phyloP scores from a whole-genome alignment of 1,140 invertebrate genomes.

The Achatina immaculata region DNA sequence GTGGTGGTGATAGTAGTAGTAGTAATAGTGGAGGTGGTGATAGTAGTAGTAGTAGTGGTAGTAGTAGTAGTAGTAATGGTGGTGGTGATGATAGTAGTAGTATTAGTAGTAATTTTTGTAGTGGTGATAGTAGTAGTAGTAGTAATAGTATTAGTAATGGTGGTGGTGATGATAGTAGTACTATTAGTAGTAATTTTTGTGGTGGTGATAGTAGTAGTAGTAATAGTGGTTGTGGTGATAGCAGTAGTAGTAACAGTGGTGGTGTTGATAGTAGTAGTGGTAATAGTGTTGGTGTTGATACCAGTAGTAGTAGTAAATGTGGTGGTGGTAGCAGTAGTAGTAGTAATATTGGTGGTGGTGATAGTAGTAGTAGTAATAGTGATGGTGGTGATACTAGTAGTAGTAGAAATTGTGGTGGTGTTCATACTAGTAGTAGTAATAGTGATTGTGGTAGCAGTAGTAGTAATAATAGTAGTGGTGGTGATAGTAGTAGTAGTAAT shows the following conservation, averaged over 20 bases:
- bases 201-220: not conserved
- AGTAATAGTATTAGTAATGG: not conserved
- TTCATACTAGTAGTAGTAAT: not conserved
- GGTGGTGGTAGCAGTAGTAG: not conserved
- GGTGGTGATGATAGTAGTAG: not conserved
- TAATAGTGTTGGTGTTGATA: not conserved
- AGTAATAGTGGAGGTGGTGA: not conserved
- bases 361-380: not conserved
- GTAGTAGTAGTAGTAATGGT: not conserved
- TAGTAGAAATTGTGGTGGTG: not conserved
- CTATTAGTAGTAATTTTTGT: not conserved
- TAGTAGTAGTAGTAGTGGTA: not conserved
- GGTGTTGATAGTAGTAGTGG: not conserved
- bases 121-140: slow-evolving; percentile 3
- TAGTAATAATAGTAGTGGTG: not conserved
- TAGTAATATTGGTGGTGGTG: not conserved
- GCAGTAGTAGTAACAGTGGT: not conserved
- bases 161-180: not conserved
- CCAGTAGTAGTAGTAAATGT: not conserved
- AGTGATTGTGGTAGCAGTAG: not conserved
- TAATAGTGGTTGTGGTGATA: not conserved
- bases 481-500: too few relatives aligned
- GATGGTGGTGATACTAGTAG: not conserved
- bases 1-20: not conserved
- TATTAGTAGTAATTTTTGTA: not conserved